A percentile compares a stretch with the other conserved stretches of the same genome.
Evolutionary conservation across 2,888 invertebrate genomes (phyloP).

Genomic region (Ornithoptera alexandrae): DNA sequence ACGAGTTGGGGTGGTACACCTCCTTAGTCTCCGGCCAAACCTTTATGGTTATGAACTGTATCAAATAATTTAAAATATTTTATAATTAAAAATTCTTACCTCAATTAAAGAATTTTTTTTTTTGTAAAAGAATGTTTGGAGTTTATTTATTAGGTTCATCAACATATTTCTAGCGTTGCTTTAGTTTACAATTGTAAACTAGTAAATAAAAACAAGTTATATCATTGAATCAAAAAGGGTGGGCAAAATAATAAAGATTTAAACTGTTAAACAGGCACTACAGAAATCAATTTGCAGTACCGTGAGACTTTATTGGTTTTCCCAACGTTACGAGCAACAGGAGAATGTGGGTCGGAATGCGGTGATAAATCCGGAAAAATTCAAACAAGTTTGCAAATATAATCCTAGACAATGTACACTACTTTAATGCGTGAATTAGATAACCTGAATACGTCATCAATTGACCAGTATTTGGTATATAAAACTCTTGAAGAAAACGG

Average conservation of each 20-base stretch:
- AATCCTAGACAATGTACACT: neutral
- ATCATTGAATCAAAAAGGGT: neutral
- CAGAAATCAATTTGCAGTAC: constrained; percentile 32
- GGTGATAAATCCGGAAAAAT: constrained; percentile 21
- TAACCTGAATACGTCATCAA: neutral
- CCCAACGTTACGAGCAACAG: constrained; percentile 49
- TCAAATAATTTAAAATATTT: no score
- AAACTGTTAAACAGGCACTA: neutral
- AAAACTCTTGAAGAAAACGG: neutral
- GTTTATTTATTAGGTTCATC: no score
- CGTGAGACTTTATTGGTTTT: constrained; percentile 57
- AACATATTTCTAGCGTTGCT: no score
- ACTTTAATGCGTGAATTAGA: neutral
- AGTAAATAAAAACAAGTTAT: neutral
- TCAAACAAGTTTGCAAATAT: constrained; percentile 2
- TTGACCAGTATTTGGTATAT: neutral
- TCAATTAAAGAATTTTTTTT: no score
- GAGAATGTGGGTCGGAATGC: constrained; percentile 36
- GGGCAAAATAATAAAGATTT: neutral
- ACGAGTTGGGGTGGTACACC: no score
- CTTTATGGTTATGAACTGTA: no score
- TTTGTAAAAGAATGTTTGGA: no score
- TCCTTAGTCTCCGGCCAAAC: no score
- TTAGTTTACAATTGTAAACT: neutral
- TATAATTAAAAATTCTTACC: no score